Evolutionary conservation across 2,888 invertebrate genomes (phyloP).

Genomic region (Chironomus riparius): DNA sequence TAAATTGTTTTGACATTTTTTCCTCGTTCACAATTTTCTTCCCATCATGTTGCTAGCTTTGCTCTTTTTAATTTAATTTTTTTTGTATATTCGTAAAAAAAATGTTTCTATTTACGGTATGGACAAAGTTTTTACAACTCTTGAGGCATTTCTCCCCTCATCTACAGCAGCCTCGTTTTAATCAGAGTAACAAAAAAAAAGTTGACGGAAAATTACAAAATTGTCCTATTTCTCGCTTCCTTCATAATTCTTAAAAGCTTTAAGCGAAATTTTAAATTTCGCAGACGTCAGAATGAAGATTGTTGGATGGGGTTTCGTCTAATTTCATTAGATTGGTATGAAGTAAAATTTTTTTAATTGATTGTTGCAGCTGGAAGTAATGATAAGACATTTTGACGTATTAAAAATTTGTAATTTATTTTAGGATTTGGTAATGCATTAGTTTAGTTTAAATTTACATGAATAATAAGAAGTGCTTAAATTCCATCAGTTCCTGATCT

Average conservation of each 20-base stretch:
- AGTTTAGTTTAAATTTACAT: no score
- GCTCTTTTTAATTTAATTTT: background rate
- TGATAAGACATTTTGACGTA: no score
- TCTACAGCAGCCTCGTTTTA: background rate
- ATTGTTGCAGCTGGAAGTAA: no score
- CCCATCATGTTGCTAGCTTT: background rate
- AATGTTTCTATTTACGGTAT: background rate
- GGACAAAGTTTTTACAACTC: background rate
- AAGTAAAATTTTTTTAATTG: no score
- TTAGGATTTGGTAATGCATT: no score
- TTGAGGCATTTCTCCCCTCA: background rate
- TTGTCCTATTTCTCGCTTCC: background rate
- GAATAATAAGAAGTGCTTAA: no score
- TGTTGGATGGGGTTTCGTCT: no score
- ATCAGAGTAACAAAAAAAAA: background rate
- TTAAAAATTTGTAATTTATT: no score
- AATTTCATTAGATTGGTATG: no score
- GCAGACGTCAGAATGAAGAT: no score
- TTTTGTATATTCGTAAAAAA: background rate
- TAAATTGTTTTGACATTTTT: background rate
- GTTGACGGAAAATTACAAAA: background rate
- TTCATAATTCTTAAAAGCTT: background rate
- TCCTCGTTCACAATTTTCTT: background rate
- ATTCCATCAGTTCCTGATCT: no score
- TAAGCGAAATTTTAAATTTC: background rate